These are phyloP conservation scores for Natrix natrix DNA, from an alignment of 2,797 vertebrate genomes.

Conservation along the genomic window DNA sequence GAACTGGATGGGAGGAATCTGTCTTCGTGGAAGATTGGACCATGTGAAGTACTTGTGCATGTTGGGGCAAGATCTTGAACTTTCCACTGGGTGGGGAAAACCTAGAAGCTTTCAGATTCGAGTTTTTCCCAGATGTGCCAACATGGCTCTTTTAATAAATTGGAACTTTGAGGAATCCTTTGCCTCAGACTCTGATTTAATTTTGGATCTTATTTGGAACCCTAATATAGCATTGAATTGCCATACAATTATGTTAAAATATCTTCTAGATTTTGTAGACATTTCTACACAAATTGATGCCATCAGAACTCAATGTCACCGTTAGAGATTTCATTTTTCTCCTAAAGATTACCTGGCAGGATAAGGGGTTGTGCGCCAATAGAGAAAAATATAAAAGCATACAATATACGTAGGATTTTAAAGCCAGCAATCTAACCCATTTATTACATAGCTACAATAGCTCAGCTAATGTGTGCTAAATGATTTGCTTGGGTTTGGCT, in stretches of 20 bases:
- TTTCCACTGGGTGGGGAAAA: no score
- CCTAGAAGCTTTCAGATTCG: no score
- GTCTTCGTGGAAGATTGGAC: no score
- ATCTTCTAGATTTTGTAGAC: background rate
- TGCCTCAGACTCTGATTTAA: no score
- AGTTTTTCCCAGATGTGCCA: no score
- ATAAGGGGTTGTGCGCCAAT: background rate
- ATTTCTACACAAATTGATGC: background rate
- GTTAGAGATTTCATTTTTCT: background rate
- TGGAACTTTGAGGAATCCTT: no score
- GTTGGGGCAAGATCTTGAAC: no score
- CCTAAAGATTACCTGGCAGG: background rate
- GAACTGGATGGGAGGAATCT: no score
- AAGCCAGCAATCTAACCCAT: background rate
- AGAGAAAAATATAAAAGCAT: background rate
- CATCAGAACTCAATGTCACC: background rate
- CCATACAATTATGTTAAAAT: background rate
- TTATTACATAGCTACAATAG: background rate
- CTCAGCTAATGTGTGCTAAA: background rate
- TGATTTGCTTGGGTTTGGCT: background rate
- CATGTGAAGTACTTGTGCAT: no score
- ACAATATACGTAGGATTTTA: conserved; percentile 1
- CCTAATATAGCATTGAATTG: background rate
- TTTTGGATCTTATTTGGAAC: no score
- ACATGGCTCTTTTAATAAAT: no score